Conservation (phyloP, 2,797 vertebrate genomes). For the Muraenolepis orangiensis region DNA sequence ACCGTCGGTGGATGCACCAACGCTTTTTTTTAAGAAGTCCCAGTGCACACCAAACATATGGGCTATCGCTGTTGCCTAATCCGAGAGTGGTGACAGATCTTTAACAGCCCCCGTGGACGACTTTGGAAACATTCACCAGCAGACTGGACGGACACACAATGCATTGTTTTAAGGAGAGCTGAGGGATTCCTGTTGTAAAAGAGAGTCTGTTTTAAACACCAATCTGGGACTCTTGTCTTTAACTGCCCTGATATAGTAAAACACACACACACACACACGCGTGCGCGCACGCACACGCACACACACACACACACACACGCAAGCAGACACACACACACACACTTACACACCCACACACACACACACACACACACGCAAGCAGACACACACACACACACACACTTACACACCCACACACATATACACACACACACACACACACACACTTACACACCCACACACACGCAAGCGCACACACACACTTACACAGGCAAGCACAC, state of each 20-base stretch:
- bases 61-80: conserved; percentile 29
- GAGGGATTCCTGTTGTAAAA: conserved; percentile 55
- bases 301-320: conserved; percentile 16
- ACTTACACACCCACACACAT: no score
- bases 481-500: neutral
- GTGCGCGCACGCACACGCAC: conserved; percentile 29
- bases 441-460: neutral
- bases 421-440: neutral
- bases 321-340: neutral
- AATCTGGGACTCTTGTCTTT: conserved; percentile 65
- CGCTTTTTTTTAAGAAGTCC: conserved; percentile 7
- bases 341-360: neutral
- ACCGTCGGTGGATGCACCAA: conserved; percentile 5
- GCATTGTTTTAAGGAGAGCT: conserved; percentile 53
- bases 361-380: neutral
- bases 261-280: conserved; percentile 31
- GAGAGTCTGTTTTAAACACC: conserved; percentile 56
- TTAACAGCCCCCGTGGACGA: conserved; percentile 45
- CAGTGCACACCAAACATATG: conserved; percentile 26
- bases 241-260: conserved; percentile 53
- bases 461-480: neutral
- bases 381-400: no score
- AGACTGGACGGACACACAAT: conserved; percentile 25
- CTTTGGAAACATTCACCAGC: conserved; percentile 18
- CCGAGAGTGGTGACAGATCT: conserved; percentile 32